A percentile compares a stretch with the other conserved stretches of the same genome.
These are phyloP conservation scores for Bombyx huttoni DNA, from an alignment of 2,888 invertebrate genomes.

Conservation along the genomic window DNA sequence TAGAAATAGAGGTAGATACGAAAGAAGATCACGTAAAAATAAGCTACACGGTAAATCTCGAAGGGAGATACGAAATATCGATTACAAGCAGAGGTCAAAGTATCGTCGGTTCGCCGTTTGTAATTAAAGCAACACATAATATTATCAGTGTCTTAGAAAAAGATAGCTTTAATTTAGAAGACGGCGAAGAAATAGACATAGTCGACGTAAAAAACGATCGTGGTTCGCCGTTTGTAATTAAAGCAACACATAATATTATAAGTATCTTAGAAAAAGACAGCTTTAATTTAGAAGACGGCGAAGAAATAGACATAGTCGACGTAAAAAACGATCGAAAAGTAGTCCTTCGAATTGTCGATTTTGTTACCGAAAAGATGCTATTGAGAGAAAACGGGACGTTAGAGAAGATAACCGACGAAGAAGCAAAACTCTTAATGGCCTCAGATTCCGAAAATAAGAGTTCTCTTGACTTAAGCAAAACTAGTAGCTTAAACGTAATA, in stretches of 20 bases:
- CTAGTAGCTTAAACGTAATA: background rate
- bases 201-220: slow-evolving; percentile 52
- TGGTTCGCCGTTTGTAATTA: too few relatives aligned
- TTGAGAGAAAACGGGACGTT: slow-evolving; percentile 63
- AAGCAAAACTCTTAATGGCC: slow-evolving; percentile 49
- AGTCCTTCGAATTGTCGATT: slow-evolving; percentile 65
- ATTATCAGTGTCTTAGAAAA: slow-evolving; percentile 42
- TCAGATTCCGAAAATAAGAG: slow-evolving; percentile 20
- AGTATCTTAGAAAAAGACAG: slow-evolving; percentile 43
- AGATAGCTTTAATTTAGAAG: slow-evolving; percentile 51
- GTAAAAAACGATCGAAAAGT: slow-evolving; percentile 58
- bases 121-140: slow-evolving; percentile 53
- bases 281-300: slow-evolving; percentile 54
- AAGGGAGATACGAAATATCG: slow-evolving; percentile 72
- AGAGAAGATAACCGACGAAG: slow-evolving; percentile 57
- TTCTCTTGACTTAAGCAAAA: background rate
- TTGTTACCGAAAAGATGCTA: slow-evolving; percentile 71
- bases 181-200: slow-evolving; percentile 63
- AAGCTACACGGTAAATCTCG: slow-evolving; percentile 56
- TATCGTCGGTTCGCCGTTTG: slow-evolving; percentile 74
- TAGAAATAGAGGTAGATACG: slow-evolving; percentile 60
- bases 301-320: slow-evolving; percentile 62
- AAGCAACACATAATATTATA: slow-evolving; percentile 49
- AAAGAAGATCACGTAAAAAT: slow-evolving; percentile 65
- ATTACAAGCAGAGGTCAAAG: slow-evolving; percentile 69